Percentiles rank a stretch among this genome's conserved stretches.
These are phyloP conservation scores for Zootoca vivipara DNA, from an alignment of 2,113 vertebrate genomes.

Conservation along the genomic window DNA sequence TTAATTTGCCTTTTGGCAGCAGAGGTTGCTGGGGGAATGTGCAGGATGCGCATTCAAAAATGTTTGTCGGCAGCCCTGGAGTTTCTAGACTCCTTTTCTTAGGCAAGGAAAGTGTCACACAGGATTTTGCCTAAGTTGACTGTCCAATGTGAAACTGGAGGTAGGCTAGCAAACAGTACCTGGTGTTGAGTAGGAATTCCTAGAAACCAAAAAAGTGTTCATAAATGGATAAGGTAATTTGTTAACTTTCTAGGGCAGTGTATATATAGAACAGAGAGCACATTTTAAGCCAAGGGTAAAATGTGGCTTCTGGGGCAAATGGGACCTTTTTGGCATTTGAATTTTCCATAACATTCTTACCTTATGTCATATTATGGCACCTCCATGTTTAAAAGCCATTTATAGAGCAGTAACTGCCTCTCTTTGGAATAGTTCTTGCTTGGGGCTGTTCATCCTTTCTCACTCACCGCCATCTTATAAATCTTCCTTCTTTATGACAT, in stretches of 20 bases:
- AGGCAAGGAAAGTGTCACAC: background rate
- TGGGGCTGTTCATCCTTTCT: background rate
- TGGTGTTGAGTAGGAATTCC: too few relatives aligned
- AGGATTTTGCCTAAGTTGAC: too few relatives aligned
- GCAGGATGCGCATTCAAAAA: too few relatives aligned
- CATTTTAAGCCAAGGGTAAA: background rate
- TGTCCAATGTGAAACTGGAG: too few relatives aligned
- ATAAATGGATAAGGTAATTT: too few relatives aligned
- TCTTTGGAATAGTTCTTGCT: background rate
- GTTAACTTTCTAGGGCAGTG: too few relatives aligned
- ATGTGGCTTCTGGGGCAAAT: background rate
- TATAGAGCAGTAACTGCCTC: background rate
- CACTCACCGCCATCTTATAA: background rate
- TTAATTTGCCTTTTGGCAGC: too few relatives aligned
- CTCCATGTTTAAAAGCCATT: background rate
- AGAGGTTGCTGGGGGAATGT: too few relatives aligned
- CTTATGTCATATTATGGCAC: background rate
- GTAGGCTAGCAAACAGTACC: too few relatives aligned
- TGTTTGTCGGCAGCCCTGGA: too few relatives aligned
- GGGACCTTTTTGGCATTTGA: accelerated
- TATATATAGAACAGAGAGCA: too few relatives aligned
- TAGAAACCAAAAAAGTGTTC: too few relatives aligned
- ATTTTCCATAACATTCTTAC: background rate
- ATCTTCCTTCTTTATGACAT: slow-evolving; percentile 11
- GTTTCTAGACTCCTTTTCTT: background rate